Evolutionary conservation across 2,888 invertebrate species (phyloP), one percentile per base, ranked within the genome.

Genomic region (Lottia gigantea): DNA sequence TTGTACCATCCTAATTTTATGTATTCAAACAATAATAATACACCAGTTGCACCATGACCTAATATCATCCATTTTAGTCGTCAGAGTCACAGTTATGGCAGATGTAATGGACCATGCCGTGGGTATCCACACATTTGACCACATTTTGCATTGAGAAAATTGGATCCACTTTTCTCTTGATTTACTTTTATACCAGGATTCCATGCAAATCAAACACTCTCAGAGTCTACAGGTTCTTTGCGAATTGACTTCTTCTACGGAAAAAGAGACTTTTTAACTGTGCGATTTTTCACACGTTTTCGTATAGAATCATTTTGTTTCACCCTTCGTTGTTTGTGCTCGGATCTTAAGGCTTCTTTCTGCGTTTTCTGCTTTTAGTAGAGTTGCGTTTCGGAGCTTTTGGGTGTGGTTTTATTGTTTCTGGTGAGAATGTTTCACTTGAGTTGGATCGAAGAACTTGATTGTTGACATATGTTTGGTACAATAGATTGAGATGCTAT

Each of bases 301-400:
- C 40, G 40, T 8, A 40, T 1, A 6, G 40, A 40, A 40, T 40
- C 7, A 40, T 46, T 66, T 55, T 64, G 11, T 31, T 70, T 68
- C 14, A 66, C 25, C 31, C 62, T 71, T 23, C 47, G 62, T 16
- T 62, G 16, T 25, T 65, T 46, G 55, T 71, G 68, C 49, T 67
- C 70, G n/a, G 46, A 23, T 68, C 70, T 67, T 11, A 73, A 46
- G 62, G 68, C 69, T 66, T 73, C 68, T 70, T 66, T 73, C 68
- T 68, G 70, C 66, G 68, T 68, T 73, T 73, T 46, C 68, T 70
- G 62, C 63, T 70, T 40, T 68, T 23, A 15, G 64, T 31, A 31
- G 68, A 40, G 23, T 72, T 72, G n/a, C 73, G 70, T n/a, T 62
- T 40, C 8, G 70, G 66, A 47, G 70, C 73, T 31, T 68, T 71